Percentiles rank a stretch among this genome's conserved stretches.
Evolutionary conservation across 2,113 vertebrate genomes (phyloP).

Genomic region (Mormyrus iriodes): DNA sequence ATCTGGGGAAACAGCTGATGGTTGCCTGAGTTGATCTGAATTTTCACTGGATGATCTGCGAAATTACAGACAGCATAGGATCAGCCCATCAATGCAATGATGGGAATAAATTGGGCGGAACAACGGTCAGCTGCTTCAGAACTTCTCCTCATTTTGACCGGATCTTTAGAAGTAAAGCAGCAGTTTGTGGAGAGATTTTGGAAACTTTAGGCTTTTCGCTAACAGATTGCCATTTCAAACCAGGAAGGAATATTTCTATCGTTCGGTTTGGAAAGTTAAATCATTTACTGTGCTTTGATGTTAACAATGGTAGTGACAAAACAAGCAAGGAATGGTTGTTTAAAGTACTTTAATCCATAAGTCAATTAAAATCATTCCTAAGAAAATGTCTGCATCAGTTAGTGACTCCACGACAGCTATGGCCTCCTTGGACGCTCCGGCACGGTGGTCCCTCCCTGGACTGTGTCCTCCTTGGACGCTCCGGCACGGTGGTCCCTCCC

Average conservation of each 20-base stretch:
- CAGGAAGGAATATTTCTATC: no score
- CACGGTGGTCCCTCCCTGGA: background rate
- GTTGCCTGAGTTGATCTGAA: background rate
- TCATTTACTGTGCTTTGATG: background rate
- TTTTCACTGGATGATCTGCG: background rate
- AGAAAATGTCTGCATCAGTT: background rate
- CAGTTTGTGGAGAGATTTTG: background rate
- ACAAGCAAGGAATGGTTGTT: background rate
- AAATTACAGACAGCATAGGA: no score
- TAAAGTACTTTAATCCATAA: background rate
- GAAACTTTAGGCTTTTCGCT: background rate
- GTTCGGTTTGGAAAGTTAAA: background rate
- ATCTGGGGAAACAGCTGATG: background rate
- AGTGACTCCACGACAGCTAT: background rate
- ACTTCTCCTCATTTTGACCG: background rate
- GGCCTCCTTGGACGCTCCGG: background rate
- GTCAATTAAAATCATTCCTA: background rate
- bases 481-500: background rate
- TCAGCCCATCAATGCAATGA: no score
- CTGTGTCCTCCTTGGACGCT: background rate
- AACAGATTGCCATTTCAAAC: background rate
- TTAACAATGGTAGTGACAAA: background rate
- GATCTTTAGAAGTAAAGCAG: background rate
- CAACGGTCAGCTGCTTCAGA: background rate
- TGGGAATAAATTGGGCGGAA: background rate